Conservation (phyloP, 2,888 invertebrate species). For the Hartigia nigra region DNA sequence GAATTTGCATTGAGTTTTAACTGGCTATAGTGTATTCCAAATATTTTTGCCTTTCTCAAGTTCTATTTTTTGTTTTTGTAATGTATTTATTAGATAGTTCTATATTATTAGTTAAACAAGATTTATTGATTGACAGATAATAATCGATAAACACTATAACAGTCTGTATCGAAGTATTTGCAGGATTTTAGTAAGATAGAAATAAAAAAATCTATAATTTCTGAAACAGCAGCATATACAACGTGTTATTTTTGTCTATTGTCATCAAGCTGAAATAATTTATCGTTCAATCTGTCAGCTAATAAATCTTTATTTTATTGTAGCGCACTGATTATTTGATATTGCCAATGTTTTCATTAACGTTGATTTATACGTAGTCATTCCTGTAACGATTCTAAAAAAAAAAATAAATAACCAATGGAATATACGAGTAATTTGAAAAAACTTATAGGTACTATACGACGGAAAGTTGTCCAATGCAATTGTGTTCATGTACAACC, state of each 20-base stretch:
- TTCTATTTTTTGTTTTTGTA: not conserved
- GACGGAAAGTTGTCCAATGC: constrained; percentile 97
- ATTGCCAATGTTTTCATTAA: not conserved
- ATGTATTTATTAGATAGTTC: not conserved
- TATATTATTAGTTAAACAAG: not conserved
- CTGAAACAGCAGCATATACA: too few relatives aligned
- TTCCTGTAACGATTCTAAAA: not conserved
- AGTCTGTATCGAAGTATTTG: not conserved
- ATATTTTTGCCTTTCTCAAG: not conserved
- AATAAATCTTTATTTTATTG: not conserved
- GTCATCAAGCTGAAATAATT: too few relatives aligned
- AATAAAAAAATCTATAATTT: not conserved
- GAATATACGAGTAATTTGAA: not conserved
- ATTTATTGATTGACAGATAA: not conserved
- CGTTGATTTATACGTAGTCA: not conserved
- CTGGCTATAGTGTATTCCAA: not conserved
- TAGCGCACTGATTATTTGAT: not conserved
- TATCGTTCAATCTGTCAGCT: not conserved
- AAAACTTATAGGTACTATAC: constrained; percentile 87
- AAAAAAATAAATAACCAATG: not conserved
- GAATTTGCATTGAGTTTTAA: not conserved
- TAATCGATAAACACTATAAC: not conserved
- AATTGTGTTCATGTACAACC: constrained; percentile 99
- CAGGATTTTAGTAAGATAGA: not conserved
- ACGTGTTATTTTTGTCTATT: too few relatives aligned